These are phyloP conservation scores for Drosophila bipectinata DNA, from an alignment of 1,140 invertebrate genomes.

Conservation along the genomic window DNA sequence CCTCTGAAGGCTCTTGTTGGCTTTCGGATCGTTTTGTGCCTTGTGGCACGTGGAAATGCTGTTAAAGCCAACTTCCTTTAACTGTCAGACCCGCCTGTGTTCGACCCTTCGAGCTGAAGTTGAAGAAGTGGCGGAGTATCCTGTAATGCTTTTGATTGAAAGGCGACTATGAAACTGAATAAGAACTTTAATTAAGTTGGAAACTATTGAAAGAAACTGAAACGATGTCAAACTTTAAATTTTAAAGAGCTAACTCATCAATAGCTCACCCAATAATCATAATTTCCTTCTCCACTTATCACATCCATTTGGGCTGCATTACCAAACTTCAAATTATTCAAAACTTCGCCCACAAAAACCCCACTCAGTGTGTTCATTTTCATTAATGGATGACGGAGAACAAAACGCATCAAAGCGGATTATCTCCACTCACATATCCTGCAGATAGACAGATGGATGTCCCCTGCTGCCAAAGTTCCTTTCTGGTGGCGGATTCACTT, in stretches of 20 bases:
- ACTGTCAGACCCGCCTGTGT: constrained; percentile 41
- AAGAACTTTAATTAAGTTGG: neutral
- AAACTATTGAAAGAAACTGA: neutral
- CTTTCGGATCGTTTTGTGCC: constrained; percentile 28
- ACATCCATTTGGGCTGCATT: neutral
- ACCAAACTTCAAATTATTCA: constrained; percentile 2
- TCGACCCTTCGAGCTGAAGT: constrained; percentile 11
- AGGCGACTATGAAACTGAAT: neutral
- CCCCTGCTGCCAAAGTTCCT: neutral
- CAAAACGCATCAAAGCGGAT: constrained; percentile 32
- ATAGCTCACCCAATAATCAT: neutral
- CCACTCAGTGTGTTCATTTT: constrained; percentile 4
- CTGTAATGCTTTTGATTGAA: constrained; percentile 20
- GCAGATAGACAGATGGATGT: constrained; percentile 7
- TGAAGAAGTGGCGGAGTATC: constrained; percentile 25
- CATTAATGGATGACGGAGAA: constrained; percentile 42
- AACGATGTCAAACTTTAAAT: neutral
- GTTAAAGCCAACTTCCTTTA: constrained; percentile 64
- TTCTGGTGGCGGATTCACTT: constrained; percentile 5
- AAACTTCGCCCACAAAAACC: constrained; percentile 3
- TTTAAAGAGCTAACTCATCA: neutral
- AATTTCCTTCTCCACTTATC: neutral
- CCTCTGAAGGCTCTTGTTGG: constrained; percentile 22
- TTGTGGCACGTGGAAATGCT: constrained; percentile 57
- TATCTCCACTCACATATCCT: constrained; percentile 20